Percentiles rank a stretch among this genome's conserved stretches.
Evolutionary conservation across 2,113 vertebrate species (phyloP).

Genomic region (Astur gentilis): DNA sequence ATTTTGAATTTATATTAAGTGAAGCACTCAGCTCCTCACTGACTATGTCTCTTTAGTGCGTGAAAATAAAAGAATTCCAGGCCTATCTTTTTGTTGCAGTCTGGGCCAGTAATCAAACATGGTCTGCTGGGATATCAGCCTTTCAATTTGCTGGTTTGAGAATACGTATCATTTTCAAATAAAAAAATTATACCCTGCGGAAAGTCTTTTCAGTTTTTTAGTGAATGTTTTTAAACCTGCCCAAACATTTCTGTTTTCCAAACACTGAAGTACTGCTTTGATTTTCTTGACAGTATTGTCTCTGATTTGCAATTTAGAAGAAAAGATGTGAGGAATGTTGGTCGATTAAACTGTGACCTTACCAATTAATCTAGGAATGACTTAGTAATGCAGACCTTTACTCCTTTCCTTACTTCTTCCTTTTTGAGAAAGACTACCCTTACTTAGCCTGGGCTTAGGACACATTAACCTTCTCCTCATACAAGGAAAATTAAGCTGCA

Average conservation of each 20-base stretch:
- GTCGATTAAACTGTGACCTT: background rate
- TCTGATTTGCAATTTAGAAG: background rate
- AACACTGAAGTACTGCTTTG: background rate
- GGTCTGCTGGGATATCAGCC: background rate
- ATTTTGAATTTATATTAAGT: conserved; percentile 15
- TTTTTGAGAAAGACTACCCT: background rate
- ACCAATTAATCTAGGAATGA: background rate
- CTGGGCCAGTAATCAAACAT: background rate
- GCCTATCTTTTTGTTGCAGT: background rate
- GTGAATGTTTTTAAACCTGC: background rate
- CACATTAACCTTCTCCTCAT: background rate
- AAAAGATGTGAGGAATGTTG: background rate
- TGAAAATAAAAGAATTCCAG: conserved; percentile 35
- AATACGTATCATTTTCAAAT: background rate
- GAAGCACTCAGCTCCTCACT: background rate
- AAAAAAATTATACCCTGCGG: background rate
- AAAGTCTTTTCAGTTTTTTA: background rate
- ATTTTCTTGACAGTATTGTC: background rate
- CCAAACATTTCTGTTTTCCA: background rate
- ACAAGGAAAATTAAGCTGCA: background rate
- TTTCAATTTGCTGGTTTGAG: background rate
- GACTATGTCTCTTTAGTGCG: background rate
- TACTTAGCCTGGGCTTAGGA: background rate
- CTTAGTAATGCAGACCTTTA: background rate
- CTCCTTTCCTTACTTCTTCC: background rate